These are phyloP conservation scores for Odocoileus hemionus DNA, from an alignment of 2,113 vertebrate genomes.

Conservation along the genomic window DNA sequence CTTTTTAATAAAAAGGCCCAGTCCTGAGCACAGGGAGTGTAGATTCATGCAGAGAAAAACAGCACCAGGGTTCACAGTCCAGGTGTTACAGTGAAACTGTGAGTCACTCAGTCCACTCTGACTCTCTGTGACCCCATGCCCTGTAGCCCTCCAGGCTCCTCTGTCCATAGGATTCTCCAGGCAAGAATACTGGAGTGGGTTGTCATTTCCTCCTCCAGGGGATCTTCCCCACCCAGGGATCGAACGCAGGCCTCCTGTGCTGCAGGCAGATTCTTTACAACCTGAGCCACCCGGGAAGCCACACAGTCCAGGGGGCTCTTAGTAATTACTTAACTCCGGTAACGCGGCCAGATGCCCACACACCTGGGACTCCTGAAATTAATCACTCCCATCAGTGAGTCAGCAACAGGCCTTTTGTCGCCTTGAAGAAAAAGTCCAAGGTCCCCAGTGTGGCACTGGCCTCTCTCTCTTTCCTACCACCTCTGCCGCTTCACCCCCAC, in stretches of 20 bases:
- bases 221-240: not conserved
- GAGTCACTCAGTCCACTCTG: not conserved
- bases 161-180: not conserved
- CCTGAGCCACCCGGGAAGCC: not conserved
- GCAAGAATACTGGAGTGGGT: not conserved
- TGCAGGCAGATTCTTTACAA: not conserved
- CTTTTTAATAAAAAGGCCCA: not conserved
- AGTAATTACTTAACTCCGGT: not conserved
- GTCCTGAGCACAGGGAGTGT: not conserved
- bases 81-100: not conserved
- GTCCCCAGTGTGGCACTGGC: not conserved
- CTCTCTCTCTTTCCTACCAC: not conserved
- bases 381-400: not conserved
- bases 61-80: not conserved
- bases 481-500: rapidly evolving
- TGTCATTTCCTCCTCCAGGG: not conserved
- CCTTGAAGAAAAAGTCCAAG: not conserved
- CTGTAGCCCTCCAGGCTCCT: not conserved
- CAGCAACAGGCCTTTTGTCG: not conserved
- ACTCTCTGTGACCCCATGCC: not conserved
- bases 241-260: not conserved
- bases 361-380: not conserved
- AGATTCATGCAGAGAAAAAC: not conserved
- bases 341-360: not conserved
- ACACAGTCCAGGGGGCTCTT: not conserved